Conservation (phyloP, 1,140 invertebrate species). For the Lutraria rhynchaena region DNA sequence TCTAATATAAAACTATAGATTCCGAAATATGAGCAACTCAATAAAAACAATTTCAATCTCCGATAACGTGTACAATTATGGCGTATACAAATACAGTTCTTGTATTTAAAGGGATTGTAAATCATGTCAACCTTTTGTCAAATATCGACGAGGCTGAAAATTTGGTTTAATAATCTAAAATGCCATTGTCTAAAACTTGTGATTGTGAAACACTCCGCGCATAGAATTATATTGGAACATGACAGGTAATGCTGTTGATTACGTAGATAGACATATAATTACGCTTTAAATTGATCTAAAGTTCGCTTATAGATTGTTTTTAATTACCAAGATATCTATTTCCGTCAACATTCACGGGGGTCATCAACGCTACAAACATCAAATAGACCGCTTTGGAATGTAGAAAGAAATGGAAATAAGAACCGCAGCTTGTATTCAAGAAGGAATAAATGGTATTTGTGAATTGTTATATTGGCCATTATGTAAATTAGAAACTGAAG, state of each 20-base stretch:
- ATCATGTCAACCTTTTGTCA: slow-evolving; percentile 19
- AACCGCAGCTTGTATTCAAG: no score
- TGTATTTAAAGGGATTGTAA: slow-evolving; percentile 11
- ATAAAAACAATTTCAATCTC: slow-evolving; percentile 4
- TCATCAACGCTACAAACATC: background rate
- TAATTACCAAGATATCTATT: slow-evolving; percentile 25
- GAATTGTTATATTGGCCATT: no score
- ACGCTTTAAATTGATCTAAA: background rate
- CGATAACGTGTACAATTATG: slow-evolving; percentile 28
- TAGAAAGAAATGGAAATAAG: no score
- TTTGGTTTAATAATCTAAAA: slow-evolving; percentile 25
- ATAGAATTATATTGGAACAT: slow-evolving; percentile 14
- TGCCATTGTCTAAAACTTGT: slow-evolving; percentile 17
- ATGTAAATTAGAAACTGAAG: no score
- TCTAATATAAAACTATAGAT: slow-evolving; percentile 3
- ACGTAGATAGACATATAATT: background rate
- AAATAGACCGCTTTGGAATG: no score
- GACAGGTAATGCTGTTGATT: slow-evolving; percentile 31
- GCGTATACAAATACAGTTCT: slow-evolving; percentile 33
- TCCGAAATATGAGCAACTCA: slow-evolving; percentile 40
- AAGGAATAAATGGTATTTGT: no score
- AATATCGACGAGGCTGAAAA: slow-evolving; percentile 16
- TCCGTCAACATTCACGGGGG: background rate
- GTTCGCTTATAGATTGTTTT: slow-evolving; percentile 35
- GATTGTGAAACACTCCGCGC: slow-evolving; percentile 4